Evolutionary conservation across 30 jellyfish, hydroid and myxozoan species (phyloP).

Genomic region (Catostylus mosaicus): DNA sequence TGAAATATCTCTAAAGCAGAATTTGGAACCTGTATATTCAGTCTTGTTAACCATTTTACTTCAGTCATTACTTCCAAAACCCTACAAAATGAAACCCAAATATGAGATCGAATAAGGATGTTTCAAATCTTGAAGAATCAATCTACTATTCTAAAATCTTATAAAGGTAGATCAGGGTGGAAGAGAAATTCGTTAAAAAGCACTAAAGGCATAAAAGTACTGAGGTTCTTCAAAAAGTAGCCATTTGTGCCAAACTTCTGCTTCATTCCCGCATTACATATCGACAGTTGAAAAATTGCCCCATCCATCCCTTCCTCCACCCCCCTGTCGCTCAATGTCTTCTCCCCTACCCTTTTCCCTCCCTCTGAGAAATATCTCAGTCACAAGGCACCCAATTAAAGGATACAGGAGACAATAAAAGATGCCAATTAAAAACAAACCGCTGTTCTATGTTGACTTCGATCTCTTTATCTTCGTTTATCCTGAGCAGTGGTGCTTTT

Average conservation of each 20-base stretch:
- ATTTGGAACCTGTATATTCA: constrained; percentile 58
- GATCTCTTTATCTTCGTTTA: constrained; percentile 30
- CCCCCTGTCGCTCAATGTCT: neutral
- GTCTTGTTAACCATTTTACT: constrained; percentile 69
- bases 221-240: no score
- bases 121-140: neutral
- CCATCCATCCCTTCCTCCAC: no score
- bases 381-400: no score
- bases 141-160: neutral
- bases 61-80: constrained; percentile 76
- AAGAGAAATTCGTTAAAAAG: neutral
- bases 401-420: neutral
- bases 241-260: no score
- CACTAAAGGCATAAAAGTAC: no score
- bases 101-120: no score
- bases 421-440: constrained; percentile 10
- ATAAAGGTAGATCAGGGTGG: neutral
- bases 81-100: no score
- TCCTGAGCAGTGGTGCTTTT: constrained; percentile 66
- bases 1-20: constrained; percentile 54
- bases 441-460: constrained; percentile 68
- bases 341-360: neutral
- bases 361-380: neutral
- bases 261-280: no score
- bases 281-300: no score